These are phyloP conservation scores for Digitonthophagus gazella DNA, from an alignment of 2,888 invertebrate species.

Conservation along the genomic window DNA sequence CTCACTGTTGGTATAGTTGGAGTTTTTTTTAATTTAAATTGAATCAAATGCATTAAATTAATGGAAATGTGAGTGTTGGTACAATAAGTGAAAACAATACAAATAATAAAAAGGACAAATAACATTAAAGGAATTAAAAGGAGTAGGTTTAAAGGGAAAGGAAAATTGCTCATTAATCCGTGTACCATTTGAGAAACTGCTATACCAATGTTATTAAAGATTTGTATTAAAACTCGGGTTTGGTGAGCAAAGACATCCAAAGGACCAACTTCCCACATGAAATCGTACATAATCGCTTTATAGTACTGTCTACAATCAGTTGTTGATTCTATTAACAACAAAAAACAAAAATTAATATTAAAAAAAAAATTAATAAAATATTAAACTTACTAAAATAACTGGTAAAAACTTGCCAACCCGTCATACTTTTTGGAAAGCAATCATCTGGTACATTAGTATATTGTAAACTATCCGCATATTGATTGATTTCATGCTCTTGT, in stretches of 20 bases:
- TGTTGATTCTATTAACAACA: constrained; percentile 17
- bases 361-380: not conserved
- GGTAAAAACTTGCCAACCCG: constrained; percentile 20
- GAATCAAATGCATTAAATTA: constrained; percentile 21
- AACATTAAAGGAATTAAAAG: constrained; percentile 17
- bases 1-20: not conserved
- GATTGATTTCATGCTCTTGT: constrained; percentile 13
- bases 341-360: not conserved
- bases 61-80: constrained; percentile 17
- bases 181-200: constrained; percentile 16
- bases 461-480: not conserved
- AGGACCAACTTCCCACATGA: constrained; percentile 25
- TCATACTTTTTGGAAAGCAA: constrained; percentile 17
- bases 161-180: constrained; percentile 22
- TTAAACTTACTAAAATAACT: constrained; percentile 18
- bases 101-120: constrained; percentile 16
- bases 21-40: constrained; percentile 21
- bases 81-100: constrained; percentile 16
- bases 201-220: constrained; percentile 20
- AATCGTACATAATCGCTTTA: constrained; percentile 22
- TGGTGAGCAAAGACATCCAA: constrained; percentile 23
- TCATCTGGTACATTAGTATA: constrained; percentile 19
- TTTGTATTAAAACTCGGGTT: constrained; percentile 17
- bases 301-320: constrained; percentile 20
- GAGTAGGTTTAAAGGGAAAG: constrained; percentile 21